These are phyloP conservation scores for Stratiomys singularior DNA, from an alignment of 2,888 invertebrate genomes.

Conservation along the genomic window DNA sequence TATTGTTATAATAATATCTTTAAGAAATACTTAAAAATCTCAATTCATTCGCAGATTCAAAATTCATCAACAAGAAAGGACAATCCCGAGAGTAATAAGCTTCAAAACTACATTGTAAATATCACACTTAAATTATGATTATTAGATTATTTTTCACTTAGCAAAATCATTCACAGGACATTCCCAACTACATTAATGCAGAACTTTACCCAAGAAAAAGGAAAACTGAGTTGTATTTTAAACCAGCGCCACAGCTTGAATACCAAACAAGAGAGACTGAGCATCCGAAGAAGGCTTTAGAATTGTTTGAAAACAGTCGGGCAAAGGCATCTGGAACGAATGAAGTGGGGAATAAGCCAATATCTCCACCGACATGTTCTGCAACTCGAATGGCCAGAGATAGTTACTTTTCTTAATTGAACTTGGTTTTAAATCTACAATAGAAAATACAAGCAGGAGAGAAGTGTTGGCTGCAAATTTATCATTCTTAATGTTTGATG, in stretches of 20 bases:
- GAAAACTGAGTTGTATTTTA: conserved; percentile 56
- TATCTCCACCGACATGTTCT: conserved; percentile 59
- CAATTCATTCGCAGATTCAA: conserved; percentile 40
- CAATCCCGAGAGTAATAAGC: background rate
- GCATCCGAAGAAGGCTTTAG: conserved; percentile 53
- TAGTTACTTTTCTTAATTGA: conserved; percentile 61
- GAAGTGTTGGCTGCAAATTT: no score
- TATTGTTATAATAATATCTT: background rate
- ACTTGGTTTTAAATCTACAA: no score
- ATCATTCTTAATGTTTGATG: no score
- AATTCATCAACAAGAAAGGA: conserved; percentile 13
- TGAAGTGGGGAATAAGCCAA: conserved; percentile 49
- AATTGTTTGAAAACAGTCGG: conserved; percentile 6
- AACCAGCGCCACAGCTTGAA: conserved; percentile 55
- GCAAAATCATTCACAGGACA: conserved; percentile 34
- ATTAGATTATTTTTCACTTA: background rate
- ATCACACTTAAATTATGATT: background rate
- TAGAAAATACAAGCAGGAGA: no score
- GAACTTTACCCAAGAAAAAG: conserved; percentile 58
- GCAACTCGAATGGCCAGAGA: conserved; percentile 60
- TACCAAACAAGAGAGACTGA: conserved; percentile 56
- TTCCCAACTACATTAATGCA: conserved; percentile 38
- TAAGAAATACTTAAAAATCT: background rate
- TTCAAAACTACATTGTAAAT: conserved; percentile 20
- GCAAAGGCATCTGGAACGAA: background rate